Evolutionary conservation across 2,888 invertebrate species (phyloP), one percentile per base, ranked within the genome.

Genomic region (Adelognathus sp.): DNA sequence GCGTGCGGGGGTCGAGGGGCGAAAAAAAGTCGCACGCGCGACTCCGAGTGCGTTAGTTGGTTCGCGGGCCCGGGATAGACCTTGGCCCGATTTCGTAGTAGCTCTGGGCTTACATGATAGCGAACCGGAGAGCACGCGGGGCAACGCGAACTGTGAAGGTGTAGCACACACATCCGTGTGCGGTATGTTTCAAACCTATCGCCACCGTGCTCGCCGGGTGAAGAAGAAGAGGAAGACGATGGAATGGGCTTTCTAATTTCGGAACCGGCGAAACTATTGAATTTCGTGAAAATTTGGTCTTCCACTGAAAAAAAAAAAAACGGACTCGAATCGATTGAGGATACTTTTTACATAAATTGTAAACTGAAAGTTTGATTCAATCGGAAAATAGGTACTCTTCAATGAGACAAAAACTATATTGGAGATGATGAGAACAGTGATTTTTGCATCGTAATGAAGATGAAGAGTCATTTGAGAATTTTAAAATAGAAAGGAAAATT

Each of bases 1-100:
- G 5, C 24, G 50, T n/a, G 2, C 11, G 7, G n/a, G 80, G 83
- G 80, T 83, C 82, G 80, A 52, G 81, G 36, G 36, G n/a, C 36
- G n/a, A 24, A 33, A 69, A 83, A 83, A 82, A 87, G 82, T 85
- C 82, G 81, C 80, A 83, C 83, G 81, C 80, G 82, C 82, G 71
- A 41, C 39, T 29, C 44, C 75, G 71, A 66, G 71, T 72, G 61
- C 39, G 67, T 73, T 67, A 64, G 50, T 73, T 41, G 18, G 41
- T 46, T 71, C 61, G 67, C 52, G 61, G 16, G 29, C 7, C 31
- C 36, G 56, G 44, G 63, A 50, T 9, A 75, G 82, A 79, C 85
- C 85, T 86, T 86, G 86, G 81, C 86, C 85, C 78, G 81, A 83
- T 85, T 85, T 24, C 21, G 46, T 27, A 31, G 54, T n/a, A n/a